Percentiles rank a stretch among this genome's conserved stretches.
Conservation (phyloP, 2,113 vertebrate species). For the Lasiurus borealis region DNA sequence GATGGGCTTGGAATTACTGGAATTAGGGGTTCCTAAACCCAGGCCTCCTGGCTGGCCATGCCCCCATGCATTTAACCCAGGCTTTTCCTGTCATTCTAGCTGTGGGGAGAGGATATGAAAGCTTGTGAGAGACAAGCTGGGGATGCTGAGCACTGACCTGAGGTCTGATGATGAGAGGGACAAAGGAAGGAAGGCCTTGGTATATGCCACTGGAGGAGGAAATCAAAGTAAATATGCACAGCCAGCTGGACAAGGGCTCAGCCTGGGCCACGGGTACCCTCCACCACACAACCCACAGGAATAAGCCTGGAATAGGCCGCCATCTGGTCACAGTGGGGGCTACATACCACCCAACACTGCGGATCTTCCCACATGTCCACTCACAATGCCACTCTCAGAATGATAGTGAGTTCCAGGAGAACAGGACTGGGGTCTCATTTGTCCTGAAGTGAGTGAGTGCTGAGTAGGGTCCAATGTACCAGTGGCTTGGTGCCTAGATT, state of each 20-base stretch:
- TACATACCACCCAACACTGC: background rate
- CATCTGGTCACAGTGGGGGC: background rate
- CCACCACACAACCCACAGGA: background rate
- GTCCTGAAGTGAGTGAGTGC: background rate
- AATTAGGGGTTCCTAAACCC: background rate
- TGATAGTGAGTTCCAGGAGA: background rate
- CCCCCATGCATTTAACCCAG: background rate
- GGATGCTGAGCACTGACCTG: background rate
- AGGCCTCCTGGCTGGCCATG: background rate
- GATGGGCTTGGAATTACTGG: background rate
- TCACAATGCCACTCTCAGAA: background rate
- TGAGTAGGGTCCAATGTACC: background rate
- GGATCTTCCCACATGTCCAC: background rate
- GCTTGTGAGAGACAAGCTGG: background rate
- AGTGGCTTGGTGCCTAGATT: background rate
- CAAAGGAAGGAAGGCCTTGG: slow-evolving; percentile 9
- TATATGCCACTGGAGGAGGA: background rate
- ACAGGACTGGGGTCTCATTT: background rate
- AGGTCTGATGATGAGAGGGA: background rate
- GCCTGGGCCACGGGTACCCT: background rate
- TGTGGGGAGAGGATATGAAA: background rate
- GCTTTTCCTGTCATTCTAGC: background rate
- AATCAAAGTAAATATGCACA: background rate
- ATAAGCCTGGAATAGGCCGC: background rate
- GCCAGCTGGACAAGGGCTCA: background rate